These are phyloP conservation scores for Lathronympha strigana DNA, from an alignment of 2,888 invertebrate species.

Conservation along the genomic window DNA sequence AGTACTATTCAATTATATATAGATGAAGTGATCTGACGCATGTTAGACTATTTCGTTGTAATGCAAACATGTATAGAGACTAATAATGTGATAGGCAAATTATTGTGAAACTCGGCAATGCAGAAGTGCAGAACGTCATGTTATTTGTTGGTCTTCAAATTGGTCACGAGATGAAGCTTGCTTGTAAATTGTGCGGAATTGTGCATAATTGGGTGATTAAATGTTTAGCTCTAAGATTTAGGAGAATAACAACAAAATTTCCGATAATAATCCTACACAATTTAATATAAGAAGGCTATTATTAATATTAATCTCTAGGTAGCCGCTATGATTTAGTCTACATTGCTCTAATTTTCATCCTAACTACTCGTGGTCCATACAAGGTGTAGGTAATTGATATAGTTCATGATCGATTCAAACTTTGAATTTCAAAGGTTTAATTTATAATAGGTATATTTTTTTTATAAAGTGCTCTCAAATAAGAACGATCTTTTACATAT, in stretches of 20 bases:
- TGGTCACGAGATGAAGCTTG: constrained; percentile 32
- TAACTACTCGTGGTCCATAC: too few species aligned
- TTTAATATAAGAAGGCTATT: background rate
- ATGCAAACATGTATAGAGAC: background rate
- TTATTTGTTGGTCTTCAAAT: constrained; percentile 31
- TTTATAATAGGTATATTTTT: too few species aligned
- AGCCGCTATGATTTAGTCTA: too few species aligned
- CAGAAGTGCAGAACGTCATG: constrained; percentile 34
- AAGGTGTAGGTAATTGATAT: too few species aligned
- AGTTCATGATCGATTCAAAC: too few species aligned
- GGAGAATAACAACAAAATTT: constrained; percentile 6
- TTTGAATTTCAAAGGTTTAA: too few species aligned
- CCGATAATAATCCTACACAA: background rate
- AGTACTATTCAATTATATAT: too few species aligned
- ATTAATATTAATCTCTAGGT: too few species aligned
- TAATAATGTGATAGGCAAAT: constrained; percentile 6
- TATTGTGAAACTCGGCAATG: constrained; percentile 12
- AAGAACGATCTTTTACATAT: too few species aligned
- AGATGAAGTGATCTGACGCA: too few species aligned
- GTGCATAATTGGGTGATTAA: constrained; percentile 35
- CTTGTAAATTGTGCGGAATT: constrained; percentile 34
- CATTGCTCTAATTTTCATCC: too few species aligned
- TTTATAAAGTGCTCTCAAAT: too few species aligned
- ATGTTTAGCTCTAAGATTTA: constrained; percentile 20
- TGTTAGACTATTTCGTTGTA: background rate